Conservation (phyloP, 2,888 invertebrate species). For the Campopleginae sp. region DNA sequence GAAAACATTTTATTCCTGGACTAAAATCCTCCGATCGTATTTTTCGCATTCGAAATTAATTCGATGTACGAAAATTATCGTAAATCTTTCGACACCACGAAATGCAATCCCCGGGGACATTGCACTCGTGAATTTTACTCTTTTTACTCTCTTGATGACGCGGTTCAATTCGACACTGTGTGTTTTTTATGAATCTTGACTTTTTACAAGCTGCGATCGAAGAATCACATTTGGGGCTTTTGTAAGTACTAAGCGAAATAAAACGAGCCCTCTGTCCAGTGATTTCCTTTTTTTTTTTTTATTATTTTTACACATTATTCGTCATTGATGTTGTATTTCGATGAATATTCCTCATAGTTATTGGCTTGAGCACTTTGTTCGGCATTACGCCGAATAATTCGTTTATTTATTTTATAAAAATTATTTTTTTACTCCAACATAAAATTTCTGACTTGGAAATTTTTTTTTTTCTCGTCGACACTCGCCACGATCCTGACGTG, state of each 20-base stretch:
- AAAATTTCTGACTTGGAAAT: background rate
- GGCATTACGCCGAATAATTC: background rate
- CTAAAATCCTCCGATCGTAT: background rate
- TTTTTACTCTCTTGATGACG: background rate
- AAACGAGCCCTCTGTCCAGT: conserved; percentile 43
- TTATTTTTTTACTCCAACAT: background rate
- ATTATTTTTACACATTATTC: conserved; percentile 40
- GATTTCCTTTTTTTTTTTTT: conserved; percentile 29
- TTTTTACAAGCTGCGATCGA: conserved; percentile 80
- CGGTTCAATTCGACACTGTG: background rate
- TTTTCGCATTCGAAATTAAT: conserved; percentile 17
- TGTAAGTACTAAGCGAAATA: conserved; percentile 75
- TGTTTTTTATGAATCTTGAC: conserved; percentile 42
- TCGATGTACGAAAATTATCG: conserved; percentile 10
- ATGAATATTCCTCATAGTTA: background rate
- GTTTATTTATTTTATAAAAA: background rate
- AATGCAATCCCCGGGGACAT: background rate
- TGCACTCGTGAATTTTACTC: conserved; percentile 2
- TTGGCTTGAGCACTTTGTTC: background rate
- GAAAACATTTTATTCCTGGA: conserved; percentile 14
- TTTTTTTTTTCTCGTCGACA: background rate
- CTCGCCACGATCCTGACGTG: background rate
- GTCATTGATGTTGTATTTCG: background rate
- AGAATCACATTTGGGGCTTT: conserved; percentile 70
- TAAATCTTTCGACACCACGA: background rate